These are phyloP conservation scores for Corythornis leucogaster DNA, from an alignment of 2,797 vertebrate species.

Conservation along the genomic window DNA sequence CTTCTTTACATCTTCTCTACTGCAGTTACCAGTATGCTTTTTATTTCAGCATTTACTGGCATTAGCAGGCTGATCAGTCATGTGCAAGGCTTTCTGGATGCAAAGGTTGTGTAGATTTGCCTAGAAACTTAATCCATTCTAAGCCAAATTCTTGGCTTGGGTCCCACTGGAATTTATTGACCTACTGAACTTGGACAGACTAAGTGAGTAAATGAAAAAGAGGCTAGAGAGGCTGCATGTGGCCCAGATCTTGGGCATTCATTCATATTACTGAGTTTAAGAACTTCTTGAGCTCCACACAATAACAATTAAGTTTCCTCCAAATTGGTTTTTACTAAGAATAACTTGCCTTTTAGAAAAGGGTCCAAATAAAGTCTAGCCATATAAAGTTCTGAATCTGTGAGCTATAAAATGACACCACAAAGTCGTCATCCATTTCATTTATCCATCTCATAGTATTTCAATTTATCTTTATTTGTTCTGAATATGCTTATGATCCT, in stretches of 20 bases:
- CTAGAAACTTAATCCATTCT: conserved; percentile 51
- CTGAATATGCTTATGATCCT: background rate
- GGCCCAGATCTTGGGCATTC: conserved; percentile 11
- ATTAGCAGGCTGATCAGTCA: background rate
- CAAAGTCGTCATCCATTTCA: background rate
- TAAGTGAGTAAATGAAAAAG: conserved; percentile 48
- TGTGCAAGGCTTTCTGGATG: background rate
- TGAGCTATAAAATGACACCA: background rate
- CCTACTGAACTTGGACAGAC: conserved; percentile 57
- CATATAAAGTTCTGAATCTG: background rate
- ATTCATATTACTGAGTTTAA: background rate
- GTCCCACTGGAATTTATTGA: conserved; percentile 56
- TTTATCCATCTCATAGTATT: background rate
- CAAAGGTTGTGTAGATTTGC: conserved; percentile 29
- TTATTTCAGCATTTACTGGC: background rate
- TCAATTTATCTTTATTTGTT: background rate
- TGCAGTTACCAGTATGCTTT: background rate
- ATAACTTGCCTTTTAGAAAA: background rate
- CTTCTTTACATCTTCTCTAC: background rate
- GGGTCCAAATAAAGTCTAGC: background rate
- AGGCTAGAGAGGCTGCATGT: background rate
- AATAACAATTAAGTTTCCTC: background rate
- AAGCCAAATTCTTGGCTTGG: conserved; percentile 48
- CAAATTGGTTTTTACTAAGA: background rate
- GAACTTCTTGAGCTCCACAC: background rate